These are phyloP conservation scores for Varanus salvator DNA, from an alignment of 2,113 vertebrate species.

Conservation along the genomic window DNA sequence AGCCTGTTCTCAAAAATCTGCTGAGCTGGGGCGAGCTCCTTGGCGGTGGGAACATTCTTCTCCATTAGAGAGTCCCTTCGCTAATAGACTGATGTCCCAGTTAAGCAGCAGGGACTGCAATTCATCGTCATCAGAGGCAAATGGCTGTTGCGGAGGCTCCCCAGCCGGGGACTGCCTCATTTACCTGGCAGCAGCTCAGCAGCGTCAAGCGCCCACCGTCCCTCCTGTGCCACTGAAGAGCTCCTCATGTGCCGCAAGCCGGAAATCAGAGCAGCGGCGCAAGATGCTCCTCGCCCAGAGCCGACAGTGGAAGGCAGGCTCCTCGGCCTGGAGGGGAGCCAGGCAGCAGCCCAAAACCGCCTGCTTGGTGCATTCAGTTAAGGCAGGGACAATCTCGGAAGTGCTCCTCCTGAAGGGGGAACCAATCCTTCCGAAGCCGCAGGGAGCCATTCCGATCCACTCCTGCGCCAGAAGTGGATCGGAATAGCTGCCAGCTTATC, in stretches of 20 bases:
- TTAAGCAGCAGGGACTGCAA: conserved; percentile 35
- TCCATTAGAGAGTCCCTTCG: conserved; percentile 53
- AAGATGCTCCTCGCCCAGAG: not conserved
- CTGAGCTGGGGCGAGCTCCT: conserved; percentile 19
- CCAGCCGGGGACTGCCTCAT: conserved; percentile 8
- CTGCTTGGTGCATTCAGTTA: not conserved
- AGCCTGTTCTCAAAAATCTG: not conserved
- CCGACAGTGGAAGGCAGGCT: not conserved
- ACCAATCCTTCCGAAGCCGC: not conserved
- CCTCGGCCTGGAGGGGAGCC: not conserved
- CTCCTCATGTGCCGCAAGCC: not conserved
- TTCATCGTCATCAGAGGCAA: not conserved
- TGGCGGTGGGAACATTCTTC: conserved; percentile 58
- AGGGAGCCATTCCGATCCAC: not conserved
- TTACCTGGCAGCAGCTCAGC: accelerated
- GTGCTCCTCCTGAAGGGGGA: not conserved
- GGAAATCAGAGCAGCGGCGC: not conserved
- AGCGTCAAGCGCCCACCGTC: not conserved
- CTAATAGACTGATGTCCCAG: conserved; percentile 52
- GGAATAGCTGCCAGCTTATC: not conserved
- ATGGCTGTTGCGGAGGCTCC: not conserved
- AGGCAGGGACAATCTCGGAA: not conserved
- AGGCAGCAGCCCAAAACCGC: not conserved
- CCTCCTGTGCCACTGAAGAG: conserved; percentile 5
- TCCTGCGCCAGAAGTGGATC: not conserved